Percentiles rank a stretch among this genome's conserved stretches.
These are phyloP conservation scores for Steinernema scapterisci DNA, from an alignment of 2,888 invertebrate species.

Conservation along the genomic window DNA sequence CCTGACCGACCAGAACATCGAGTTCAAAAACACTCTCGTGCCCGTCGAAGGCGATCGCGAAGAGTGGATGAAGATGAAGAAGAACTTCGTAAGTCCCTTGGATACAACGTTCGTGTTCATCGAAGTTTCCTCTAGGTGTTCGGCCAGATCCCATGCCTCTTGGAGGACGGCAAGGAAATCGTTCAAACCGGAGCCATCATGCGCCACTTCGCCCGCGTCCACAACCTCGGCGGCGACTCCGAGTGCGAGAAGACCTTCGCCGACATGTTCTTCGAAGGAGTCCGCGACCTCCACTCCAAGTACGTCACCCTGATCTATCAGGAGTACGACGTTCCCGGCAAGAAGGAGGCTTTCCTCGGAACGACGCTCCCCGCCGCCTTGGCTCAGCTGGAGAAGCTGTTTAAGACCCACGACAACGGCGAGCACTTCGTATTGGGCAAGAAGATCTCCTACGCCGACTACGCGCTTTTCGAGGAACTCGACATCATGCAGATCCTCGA, in stretches of 20 bases:
- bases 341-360: conserved; percentile 48
- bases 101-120: neutral
- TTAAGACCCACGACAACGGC: conserved; percentile 50
- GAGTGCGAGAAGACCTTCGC: conserved; percentile 49
- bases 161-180: conserved; percentile 46
- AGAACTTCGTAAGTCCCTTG: conserved; percentile 41
- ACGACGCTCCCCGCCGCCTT: conserved; percentile 45
- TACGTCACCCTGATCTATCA: conserved; percentile 52
- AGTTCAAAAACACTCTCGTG: conserved; percentile 49
- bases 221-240: conserved; percentile 48
- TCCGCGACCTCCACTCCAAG: conserved; percentile 51
- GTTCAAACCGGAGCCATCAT: conserved; percentile 55
- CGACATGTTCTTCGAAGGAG: conserved; percentile 53
- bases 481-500: conserved; percentile 53
- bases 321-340: conserved; percentile 40
- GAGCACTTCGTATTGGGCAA: conserved; percentile 51
- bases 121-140: conserved; percentile 43
- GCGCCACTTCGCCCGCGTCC: conserved; percentile 53
- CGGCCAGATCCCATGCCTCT: conserved; percentile 53
- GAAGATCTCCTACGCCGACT: conserved; percentile 57
- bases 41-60: conserved; percentile 29
- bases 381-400: conserved; percentile 47
- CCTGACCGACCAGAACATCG: conserved; percentile 49
- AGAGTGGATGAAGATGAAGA: conserved; percentile 49
- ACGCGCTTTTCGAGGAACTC: conserved; percentile 57